A percentile compares a stretch with the other conserved stretches of the same genome.
Evolutionary conservation across 2,797 vertebrate genomes (phyloP).

Genomic region (Coluber constrictor): DNA sequence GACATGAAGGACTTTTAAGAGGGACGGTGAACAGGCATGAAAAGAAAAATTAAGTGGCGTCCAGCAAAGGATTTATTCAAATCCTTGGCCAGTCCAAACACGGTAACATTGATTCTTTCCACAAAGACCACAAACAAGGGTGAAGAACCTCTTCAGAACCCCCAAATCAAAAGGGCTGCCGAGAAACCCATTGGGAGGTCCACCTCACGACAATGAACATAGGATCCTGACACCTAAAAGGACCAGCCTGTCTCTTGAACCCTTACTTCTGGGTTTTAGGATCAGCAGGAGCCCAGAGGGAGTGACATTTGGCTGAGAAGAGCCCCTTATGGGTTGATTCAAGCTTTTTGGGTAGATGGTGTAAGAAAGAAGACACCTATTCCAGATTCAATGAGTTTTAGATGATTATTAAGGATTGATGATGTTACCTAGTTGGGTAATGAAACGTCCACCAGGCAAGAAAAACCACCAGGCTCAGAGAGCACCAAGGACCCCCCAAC

Average conservation of each 20-base stretch:
- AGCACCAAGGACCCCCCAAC: too few species aligned
- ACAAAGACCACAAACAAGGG: background rate
- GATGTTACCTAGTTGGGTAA: too few species aligned
- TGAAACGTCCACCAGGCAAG: too few species aligned
- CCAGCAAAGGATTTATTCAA: background rate
- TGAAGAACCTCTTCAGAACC: background rate
- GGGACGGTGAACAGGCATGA: too few species aligned
- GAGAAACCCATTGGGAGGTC: background rate
- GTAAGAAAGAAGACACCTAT: background rate
- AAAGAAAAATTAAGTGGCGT: background rate
- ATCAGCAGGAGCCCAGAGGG: background rate
- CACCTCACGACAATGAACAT: background rate
- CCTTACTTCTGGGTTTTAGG: background rate
- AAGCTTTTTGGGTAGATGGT: background rate
- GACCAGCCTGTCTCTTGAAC: background rate
- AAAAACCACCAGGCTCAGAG: too few species aligned
- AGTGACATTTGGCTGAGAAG: background rate
- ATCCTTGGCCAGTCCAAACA: background rate
- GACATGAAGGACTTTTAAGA: background rate
- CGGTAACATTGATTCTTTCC: background rate
- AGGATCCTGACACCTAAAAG: rapidly evolving
- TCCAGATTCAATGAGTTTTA: background rate
- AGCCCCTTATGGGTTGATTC: background rate
- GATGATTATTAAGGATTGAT: background rate
- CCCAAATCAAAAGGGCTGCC: background rate